phyloP scores from a whole-genome alignment of 92 coral and sea anemone species.

The Zoanthus sociatus region DNA sequence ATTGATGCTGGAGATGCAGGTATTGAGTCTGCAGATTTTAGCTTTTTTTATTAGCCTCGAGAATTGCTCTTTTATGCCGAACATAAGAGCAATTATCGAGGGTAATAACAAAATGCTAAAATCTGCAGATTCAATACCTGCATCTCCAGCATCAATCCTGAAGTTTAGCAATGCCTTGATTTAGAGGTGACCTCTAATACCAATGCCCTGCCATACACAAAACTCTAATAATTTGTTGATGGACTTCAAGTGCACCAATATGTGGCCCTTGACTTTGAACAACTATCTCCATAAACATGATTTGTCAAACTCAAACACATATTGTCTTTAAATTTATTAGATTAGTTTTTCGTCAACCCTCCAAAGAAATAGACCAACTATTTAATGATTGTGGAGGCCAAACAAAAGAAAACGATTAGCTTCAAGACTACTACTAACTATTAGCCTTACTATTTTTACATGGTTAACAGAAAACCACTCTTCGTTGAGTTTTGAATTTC shows the following conservation, averaged over 20 bases:
- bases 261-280: constrained; percentile 22
- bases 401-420: too few species aligned
- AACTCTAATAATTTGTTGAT: neutral
- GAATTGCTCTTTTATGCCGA: too few species aligned
- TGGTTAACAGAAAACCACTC: too few species aligned
- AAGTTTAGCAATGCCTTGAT: neutral
- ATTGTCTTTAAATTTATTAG: neutral
- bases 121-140: neutral
- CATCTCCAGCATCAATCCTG: neutral
- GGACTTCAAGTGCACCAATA: neutral
- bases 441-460: too few species aligned
- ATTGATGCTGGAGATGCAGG: neutral
- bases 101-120: too few species aligned
- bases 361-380: too few species aligned
- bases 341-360: too few species aligned
- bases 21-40: too few species aligned
- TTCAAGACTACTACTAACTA: too few species aligned
- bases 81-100: too few species aligned
- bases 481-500: constrained; percentile 20
- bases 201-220: neutral
- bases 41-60: too few species aligned
- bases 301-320: constrained; percentile 47
- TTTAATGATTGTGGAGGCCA: too few species aligned
- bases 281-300: constrained; percentile 30
- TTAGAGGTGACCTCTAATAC: neutral